phyloP scores from a whole-genome alignment of 64 coral and sea anemone genomes.

The Pachyseris speciosa region DNA sequence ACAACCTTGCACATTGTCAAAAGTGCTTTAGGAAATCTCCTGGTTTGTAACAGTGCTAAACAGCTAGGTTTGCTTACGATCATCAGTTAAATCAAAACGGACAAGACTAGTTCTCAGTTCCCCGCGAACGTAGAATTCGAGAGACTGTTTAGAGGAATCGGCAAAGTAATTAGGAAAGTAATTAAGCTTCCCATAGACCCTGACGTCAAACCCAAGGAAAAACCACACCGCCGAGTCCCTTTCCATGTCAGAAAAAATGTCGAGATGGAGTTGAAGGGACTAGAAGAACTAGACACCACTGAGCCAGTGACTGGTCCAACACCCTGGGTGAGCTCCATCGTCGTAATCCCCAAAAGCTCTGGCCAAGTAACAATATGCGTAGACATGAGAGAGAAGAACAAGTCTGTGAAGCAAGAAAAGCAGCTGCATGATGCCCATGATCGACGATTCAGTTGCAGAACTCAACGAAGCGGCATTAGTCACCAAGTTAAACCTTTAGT shows the following conservation, averaged over 20 bases:
- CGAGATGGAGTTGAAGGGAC: slow-evolving; percentile 63
- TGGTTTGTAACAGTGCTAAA: slow-evolving; percentile 51
- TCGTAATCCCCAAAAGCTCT: slow-evolving; percentile 54
- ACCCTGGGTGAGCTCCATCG: slow-evolving; percentile 67
- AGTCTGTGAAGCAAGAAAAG: slow-evolving; percentile 61
- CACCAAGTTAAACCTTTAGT: slow-evolving; percentile 72
- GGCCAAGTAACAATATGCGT: slow-evolving; percentile 69
- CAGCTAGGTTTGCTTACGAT: slow-evolving; percentile 69
- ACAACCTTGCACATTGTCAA: slow-evolving; percentile 16
- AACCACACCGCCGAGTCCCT: slow-evolving; percentile 73
- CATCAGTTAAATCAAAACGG: slow-evolving; percentile 12
- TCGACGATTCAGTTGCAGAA: slow-evolving; percentile 50
- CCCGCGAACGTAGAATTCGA: slow-evolving; percentile 52
- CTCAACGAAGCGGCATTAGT: slow-evolving; percentile 52
- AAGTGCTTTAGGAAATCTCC: slow-evolving; percentile 47
- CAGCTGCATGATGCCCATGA: slow-evolving; percentile 66
- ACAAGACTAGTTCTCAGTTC: slow-evolving; percentile 4
- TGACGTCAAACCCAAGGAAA: slow-evolving; percentile 47
- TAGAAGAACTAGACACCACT: slow-evolving; percentile 70
- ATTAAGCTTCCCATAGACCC: slow-evolving; percentile 80
- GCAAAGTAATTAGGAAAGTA: slow-evolving; percentile 67
- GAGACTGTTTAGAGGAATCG: slow-evolving; percentile 64
- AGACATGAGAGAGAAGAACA: slow-evolving; percentile 71
- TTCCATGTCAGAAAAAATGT: slow-evolving; percentile 72
- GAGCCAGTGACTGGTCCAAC: slow-evolving; percentile 52